Conservation (phyloP, 2,888 invertebrate species). For the Tholera decimalis region DNA sequence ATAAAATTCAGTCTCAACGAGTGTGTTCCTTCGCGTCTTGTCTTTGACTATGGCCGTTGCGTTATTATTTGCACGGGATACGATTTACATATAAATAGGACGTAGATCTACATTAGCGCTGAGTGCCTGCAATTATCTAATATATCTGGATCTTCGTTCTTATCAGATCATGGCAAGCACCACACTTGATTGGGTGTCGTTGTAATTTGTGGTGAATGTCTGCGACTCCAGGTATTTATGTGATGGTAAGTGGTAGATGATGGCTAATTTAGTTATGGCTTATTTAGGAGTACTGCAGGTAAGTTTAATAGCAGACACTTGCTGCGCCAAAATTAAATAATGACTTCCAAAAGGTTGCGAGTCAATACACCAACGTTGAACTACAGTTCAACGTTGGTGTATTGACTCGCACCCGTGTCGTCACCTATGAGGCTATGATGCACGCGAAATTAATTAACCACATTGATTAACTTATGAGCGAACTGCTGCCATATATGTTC, state of each 20-base stretch:
- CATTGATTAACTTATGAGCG: conserved; percentile 24
- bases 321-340: not conserved
- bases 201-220: conserved; percentile 30
- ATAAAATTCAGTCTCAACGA: conserved; percentile 82
- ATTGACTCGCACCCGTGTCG: no score
- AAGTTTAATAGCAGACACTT: not conserved
- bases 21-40: conserved; percentile 57
- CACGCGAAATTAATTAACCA: conserved; percentile 24
- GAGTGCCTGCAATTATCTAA: conserved; percentile 41
- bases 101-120: conserved; percentile 25
- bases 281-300: not conserved
- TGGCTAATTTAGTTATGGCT: not conserved
- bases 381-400: no score
- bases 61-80: conserved; percentile 56
- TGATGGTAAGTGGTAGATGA: not conserved
- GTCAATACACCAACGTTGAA: not conserved
- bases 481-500: not conserved
- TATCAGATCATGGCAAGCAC: conserved; percentile 40
- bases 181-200: conserved; percentile 41
- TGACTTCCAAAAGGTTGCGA: not conserved
- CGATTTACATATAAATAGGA: conserved; percentile 52
- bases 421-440: conserved; percentile 2
- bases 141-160: conserved; percentile 44
- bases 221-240: not conserved
- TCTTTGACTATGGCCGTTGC: conserved; percentile 48